These are phyloP conservation scores for Amblyornis subalaris DNA, from an alignment of 2,113 vertebrate species.

Conservation along the genomic window DNA sequence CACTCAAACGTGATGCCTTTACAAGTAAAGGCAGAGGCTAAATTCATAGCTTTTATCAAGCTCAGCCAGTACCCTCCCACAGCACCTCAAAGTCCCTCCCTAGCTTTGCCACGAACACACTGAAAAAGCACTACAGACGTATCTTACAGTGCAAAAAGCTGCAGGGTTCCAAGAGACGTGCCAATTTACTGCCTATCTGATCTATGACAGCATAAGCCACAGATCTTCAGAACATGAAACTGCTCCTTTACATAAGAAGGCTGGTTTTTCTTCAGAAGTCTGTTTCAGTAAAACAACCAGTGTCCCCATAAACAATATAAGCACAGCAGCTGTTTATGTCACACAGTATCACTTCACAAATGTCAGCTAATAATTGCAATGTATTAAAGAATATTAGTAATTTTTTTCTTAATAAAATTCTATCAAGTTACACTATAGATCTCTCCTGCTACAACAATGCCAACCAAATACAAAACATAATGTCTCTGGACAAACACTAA, in stretches of 20 bases:
- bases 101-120: background rate
- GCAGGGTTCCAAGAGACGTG: fast-evolving
- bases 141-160: background rate
- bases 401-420: background rate
- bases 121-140: background rate
- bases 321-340: background rate
- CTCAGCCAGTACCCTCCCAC: background rate
- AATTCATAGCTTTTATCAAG: background rate
- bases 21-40: background rate
- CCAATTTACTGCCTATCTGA: background rate
- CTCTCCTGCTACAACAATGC: background rate
- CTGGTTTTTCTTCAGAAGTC: background rate
- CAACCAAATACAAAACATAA: background rate
- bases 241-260: background rate
- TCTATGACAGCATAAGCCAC: background rate
- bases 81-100: background rate
- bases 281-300: background rate
- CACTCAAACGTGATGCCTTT: background rate
- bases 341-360: background rate
- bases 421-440: background rate
- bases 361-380: background rate
- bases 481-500: background rate
- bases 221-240: background rate
- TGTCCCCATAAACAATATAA: background rate
- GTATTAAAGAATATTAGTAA: background rate